These are phyloP conservation scores for Drosophila parabipectinata DNA, from an alignment of 1,140 invertebrate species.

Conservation along the genomic window DNA sequence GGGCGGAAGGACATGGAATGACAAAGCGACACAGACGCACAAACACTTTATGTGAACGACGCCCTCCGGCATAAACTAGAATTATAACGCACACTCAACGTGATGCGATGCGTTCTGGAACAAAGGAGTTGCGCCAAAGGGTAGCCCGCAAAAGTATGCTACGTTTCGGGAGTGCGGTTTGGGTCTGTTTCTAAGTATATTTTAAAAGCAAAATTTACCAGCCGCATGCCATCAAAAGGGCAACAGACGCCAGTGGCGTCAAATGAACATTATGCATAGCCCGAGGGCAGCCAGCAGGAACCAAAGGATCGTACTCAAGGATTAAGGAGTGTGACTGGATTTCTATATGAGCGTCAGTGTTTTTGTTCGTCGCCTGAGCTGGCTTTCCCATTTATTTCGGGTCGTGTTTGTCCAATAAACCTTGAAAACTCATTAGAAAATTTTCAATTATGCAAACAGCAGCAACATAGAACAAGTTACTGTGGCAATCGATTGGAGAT, in stretches of 20 bases:
- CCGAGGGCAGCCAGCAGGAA: conserved; percentile 10
- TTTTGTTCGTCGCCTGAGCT: conserved; percentile 15
- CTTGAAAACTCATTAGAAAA: conserved; percentile 74
- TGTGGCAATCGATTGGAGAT: conserved; percentile 4
- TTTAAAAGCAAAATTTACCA: conserved; percentile 64
- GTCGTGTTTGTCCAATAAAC: conserved; percentile 69
- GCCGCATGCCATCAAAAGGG: conserved; percentile 21
- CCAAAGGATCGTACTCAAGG: conserved; percentile 13
- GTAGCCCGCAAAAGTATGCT: conserved; percentile 54
- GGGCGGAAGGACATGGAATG: conserved; percentile 22
- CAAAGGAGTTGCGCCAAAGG: conserved; percentile 14
- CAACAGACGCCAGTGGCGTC: conserved; percentile 23
- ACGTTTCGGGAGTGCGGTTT: not conserved
- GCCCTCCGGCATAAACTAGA: conserved; percentile 71
- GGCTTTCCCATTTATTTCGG: conserved; percentile 7
- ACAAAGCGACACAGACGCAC: conserved; percentile 65
- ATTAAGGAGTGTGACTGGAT: conserved; percentile 15
- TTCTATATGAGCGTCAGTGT: conserved; percentile 18
- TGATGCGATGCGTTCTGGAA: conserved; percentile 7
- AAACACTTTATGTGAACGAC: conserved; percentile 79
- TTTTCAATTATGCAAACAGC: conserved; percentile 74
- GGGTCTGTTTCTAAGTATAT: conserved; percentile 53
- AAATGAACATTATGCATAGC: conserved; percentile 55
- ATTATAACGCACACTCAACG: conserved; percentile 66
- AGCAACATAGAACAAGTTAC: conserved; percentile 3